These are phyloP conservation scores for Monochamus alternatus DNA, from an alignment of 2,888 invertebrate species.

Conservation along the genomic window DNA sequence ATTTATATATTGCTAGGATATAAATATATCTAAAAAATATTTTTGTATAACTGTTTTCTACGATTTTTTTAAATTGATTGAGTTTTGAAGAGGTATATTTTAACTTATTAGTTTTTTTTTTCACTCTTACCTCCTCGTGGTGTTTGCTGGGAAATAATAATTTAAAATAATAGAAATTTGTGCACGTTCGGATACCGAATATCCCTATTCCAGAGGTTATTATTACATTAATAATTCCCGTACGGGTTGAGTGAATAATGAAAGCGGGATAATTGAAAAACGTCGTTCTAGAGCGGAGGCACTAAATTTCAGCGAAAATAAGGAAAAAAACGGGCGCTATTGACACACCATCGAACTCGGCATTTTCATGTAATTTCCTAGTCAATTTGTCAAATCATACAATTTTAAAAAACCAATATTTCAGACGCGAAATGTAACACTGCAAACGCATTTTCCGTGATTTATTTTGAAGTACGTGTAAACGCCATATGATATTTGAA, in stretches of 20 bases:
- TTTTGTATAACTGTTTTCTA: no score
- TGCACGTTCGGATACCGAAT: no score
- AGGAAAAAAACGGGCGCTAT: constrained; percentile 17
- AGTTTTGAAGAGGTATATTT: no score
- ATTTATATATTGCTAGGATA: no score
- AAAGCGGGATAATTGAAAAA: background rate
- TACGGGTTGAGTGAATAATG: background rate
- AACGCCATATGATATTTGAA: constrained; percentile 54
- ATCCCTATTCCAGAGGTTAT: no score
- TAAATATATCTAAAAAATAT: no score
- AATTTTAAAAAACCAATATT: constrained; percentile 53
- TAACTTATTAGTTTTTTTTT: no score
- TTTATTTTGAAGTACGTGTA: constrained; percentile 55
- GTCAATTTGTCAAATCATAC: constrained; percentile 54
- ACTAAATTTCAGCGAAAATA: constrained; percentile 15
- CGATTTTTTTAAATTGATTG: no score
- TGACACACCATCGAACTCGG: constrained; percentile 39
- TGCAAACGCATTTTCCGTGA: constrained; percentile 54
- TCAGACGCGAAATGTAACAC: constrained; percentile 47
- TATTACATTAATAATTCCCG: no score
- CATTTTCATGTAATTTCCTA: constrained; percentile 47
- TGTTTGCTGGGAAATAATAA: no score
- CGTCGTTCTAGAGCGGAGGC: background rate
- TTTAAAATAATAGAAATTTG: no score
- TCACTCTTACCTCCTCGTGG: no score